A percentile compares a stretch with the other conserved stretches of the same genome.
Evolutionary conservation across 2,797 vertebrate genomes (phyloP).

Genomic region (Pteropus rufus): DNA sequence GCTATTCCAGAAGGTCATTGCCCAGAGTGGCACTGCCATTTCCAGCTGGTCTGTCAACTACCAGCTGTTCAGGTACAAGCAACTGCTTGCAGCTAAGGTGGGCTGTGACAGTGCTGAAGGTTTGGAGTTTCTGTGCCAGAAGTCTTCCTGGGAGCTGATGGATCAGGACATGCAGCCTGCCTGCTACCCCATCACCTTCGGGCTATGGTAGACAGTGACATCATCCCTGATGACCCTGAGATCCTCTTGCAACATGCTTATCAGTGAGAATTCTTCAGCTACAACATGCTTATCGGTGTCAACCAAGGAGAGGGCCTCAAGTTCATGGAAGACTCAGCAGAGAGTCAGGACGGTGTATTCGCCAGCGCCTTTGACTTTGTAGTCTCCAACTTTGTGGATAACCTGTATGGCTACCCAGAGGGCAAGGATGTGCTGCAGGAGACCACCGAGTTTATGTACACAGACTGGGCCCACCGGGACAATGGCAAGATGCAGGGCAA

Average conservation of each 20-base stretch:
- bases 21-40: conserved; percentile 95
- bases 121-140: conserved; percentile 92
- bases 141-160: conserved; percentile 93
- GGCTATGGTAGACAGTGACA: conserved; percentile 95
- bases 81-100: conserved; percentile 93
- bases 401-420: conserved; percentile 95
- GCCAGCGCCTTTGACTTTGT: conserved; percentile 96
- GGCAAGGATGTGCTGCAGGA: conserved; percentile 96
- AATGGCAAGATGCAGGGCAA: conserved; percentile 96
- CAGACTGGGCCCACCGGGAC: conserved; percentile 96
- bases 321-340: conserved; percentile 94
- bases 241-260: conserved; percentile 93
- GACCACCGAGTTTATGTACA: conserved; percentile 99
- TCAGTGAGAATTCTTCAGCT: conserved; percentile 95
- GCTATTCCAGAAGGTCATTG: conserved; percentile 94
- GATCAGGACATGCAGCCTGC: conserved; percentile 97
- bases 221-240: conserved; percentile 96
- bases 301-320: conserved; percentile 97
- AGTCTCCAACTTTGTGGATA: conserved; percentile 98
- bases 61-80: conserved; percentile 95
- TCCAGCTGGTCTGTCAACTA: conserved; percentile 98
- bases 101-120: conserved; percentile 93
- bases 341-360: conserved; percentile 94
- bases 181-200: conserved; percentile 95
- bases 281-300: conserved; percentile 96